Evolutionary conservation across 2,113 vertebrate species (phyloP).

Genomic region (Lutjanus erythropterus): DNA sequence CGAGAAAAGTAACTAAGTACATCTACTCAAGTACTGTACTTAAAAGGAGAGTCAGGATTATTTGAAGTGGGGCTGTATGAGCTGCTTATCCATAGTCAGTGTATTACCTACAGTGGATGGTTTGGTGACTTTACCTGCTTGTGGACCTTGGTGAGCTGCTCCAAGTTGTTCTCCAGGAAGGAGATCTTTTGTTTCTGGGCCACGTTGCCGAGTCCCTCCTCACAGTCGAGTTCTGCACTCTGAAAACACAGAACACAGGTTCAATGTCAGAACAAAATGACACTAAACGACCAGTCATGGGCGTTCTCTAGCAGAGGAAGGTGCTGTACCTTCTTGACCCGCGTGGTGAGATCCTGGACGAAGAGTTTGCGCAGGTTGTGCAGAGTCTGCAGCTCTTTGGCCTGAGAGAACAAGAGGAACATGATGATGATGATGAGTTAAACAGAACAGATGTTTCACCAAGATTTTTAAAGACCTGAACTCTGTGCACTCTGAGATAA

Average conservation of each 20-base stretch:
- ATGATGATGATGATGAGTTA: conserved; percentile 83
- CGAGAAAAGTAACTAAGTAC: neutral
- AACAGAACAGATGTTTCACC: neutral
- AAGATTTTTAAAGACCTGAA: too few species aligned
- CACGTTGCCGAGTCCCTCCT: conserved; percentile 90
- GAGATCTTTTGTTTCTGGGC: conserved; percentile 96
- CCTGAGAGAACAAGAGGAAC: conserved; percentile 76
- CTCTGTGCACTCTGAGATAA: too few species aligned
- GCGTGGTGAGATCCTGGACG: conserved; percentile 92
- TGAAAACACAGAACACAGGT: conserved; percentile 57
- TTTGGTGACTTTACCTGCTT: conserved; percentile 88
- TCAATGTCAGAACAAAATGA: neutral
- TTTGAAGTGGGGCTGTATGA: too few species aligned
- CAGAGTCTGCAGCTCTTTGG: conserved; percentile 94
- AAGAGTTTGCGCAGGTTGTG: conserved; percentile 95
- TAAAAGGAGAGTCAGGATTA: too few species aligned
- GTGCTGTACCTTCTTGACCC: conserved; percentile 91
- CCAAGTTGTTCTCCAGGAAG: conserved; percentile 96
- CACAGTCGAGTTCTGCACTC: conserved; percentile 92
- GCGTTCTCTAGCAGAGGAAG: neutral
- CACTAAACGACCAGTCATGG: neutral
- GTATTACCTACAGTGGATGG: too few species aligned
- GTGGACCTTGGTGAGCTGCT: conserved; percentile 97
- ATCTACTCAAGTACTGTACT: neutral
- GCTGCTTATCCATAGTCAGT: too few species aligned